Percentiles rank a stretch among this genome's conserved stretches.
These are phyloP conservation scores for Holothuria scabra DNA, from an alignment of 53 echinoderm and acorn worm species.

Conservation along the genomic window DNA sequence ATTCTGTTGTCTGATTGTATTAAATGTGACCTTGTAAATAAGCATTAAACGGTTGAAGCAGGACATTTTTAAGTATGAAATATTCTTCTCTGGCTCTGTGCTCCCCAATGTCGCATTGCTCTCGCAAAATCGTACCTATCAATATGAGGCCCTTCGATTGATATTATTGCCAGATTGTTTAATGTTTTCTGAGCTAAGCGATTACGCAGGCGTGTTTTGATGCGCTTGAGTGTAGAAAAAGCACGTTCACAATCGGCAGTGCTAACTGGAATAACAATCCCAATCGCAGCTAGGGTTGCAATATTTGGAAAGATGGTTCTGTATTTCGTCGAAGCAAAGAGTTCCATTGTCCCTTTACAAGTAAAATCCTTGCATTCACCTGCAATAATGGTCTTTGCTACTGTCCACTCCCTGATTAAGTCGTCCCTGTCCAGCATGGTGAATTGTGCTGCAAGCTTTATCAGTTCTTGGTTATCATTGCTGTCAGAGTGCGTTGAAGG, in stretches of 20 bases:
- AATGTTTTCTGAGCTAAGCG: slow-evolving; percentile 5
- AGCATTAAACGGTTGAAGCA: too few species aligned
- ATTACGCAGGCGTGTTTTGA: slow-evolving; percentile 2
- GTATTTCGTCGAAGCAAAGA: slow-evolving; percentile 11
- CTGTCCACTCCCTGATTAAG: neutral
- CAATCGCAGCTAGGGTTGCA: slow-evolving; percentile 5
- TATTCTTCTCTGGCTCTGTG: slow-evolving; percentile 21
- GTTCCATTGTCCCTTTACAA: slow-evolving; percentile 8
- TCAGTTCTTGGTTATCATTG: neutral
- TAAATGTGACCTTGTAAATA: too few species aligned
- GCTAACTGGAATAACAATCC: slow-evolving; percentile 9
- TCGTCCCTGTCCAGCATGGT: neutral
- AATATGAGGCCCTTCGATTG: slow-evolving; percentile 1
- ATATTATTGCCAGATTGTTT: slow-evolving; percentile 1
- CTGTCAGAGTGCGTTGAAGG: neutral
- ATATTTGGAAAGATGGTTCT: neutral
- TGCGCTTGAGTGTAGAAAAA: neutral
- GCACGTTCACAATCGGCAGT: slow-evolving; percentile 3
- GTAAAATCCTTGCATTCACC: slow-evolving; percentile 1
- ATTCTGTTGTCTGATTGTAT: too few species aligned
- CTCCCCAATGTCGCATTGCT: slow-evolving; percentile 12
- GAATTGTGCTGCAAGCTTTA: neutral
- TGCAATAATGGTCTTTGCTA: slow-evolving; percentile 4
- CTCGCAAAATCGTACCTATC: slow-evolving; percentile 14
- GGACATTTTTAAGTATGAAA: neutral